These are phyloP conservation scores for Jordanella pulchra DNA, from an alignment of 2,797 vertebrate genomes.

Conservation along the genomic window DNA sequence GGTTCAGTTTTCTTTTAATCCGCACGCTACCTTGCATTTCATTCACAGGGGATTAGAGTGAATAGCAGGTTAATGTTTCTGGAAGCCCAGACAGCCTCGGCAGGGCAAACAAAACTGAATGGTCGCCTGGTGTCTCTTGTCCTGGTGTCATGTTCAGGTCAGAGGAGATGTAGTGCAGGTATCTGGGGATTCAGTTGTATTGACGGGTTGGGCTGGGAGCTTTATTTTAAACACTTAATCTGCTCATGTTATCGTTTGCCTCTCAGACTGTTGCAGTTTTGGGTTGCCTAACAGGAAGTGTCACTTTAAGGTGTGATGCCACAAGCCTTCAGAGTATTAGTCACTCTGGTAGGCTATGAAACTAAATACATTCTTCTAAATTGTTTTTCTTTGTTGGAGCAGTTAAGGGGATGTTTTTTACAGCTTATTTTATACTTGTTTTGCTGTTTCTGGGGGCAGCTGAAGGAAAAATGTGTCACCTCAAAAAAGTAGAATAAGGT, in stretches of 20 bases:
- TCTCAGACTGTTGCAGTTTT: constrained; percentile 11
- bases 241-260: constrained; percentile 11
- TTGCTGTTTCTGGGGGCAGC: background rate
- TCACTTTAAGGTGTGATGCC: background rate
- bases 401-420: background rate
- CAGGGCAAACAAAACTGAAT: constrained; percentile 70
- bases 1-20: constrained; percentile 46
- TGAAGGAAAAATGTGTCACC: background rate
- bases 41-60: constrained; percentile 63
- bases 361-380: background rate
- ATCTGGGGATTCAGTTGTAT: constrained; percentile 50
- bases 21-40: constrained; percentile 45
- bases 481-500: background rate
- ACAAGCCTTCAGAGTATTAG: background rate
- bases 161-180: constrained; percentile 55
- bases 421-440: background rate
- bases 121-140: constrained; percentile 65
- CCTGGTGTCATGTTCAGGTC: constrained; percentile 68
- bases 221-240: constrained; percentile 21
- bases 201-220: constrained; percentile 12
- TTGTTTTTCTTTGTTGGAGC: background rate
- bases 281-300: constrained; percentile 1
- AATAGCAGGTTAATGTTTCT: constrained; percentile 64
- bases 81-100: constrained; percentile 54
- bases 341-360: background rate